A percentile compares a stretch with the other conserved stretches of the same genome.
These are phyloP conservation scores for Xanthia togata DNA, from an alignment of 2,888 invertebrate genomes.

Conservation along the genomic window DNA sequence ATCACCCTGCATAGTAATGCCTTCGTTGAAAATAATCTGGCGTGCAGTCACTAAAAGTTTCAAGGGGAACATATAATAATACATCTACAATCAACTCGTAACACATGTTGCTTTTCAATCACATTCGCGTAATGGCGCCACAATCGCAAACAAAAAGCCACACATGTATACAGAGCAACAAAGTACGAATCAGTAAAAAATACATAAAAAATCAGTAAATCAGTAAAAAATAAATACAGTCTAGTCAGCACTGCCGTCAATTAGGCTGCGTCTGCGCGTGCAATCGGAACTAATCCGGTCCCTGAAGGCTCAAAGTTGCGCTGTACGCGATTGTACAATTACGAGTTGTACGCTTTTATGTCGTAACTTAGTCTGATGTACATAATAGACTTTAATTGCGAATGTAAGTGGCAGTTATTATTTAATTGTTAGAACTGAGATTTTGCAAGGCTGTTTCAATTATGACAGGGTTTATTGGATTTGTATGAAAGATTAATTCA, in stretches of 20 bases:
- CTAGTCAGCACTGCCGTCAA: constrained; percentile 21
- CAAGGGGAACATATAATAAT: neutral
- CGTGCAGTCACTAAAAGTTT: too few species aligned
- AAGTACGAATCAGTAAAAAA: constrained; percentile 9
- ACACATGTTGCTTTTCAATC: constrained; percentile 1
- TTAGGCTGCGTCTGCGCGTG: constrained; percentile 41
- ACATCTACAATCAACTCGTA: neutral
- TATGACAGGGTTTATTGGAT: constrained; percentile 12
- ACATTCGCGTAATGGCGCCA: neutral
- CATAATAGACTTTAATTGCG: constrained; percentile 44
- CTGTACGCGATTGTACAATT: constrained; percentile 21
- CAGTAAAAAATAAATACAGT: too few species aligned
- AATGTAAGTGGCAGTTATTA: constrained; percentile 48
- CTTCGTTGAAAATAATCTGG: neutral
- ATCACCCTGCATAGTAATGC: too few species aligned
- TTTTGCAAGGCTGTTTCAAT: constrained; percentile 14
- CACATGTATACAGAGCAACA: neutral
- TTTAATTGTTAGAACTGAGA: constrained; percentile 41
- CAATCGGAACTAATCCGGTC: constrained; percentile 34
- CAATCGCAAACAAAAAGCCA: constrained; percentile 4
- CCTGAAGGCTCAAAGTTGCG: constrained; percentile 15
- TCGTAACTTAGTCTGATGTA: constrained; percentile 21
- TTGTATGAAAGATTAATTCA: neutral
- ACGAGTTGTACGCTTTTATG: constrained; percentile 23
- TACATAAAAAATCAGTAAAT: too few species aligned